These are phyloP conservation scores for Toxotes jaculatrix DNA, from an alignment of 2,113 vertebrate species.

Conservation along the genomic window DNA sequence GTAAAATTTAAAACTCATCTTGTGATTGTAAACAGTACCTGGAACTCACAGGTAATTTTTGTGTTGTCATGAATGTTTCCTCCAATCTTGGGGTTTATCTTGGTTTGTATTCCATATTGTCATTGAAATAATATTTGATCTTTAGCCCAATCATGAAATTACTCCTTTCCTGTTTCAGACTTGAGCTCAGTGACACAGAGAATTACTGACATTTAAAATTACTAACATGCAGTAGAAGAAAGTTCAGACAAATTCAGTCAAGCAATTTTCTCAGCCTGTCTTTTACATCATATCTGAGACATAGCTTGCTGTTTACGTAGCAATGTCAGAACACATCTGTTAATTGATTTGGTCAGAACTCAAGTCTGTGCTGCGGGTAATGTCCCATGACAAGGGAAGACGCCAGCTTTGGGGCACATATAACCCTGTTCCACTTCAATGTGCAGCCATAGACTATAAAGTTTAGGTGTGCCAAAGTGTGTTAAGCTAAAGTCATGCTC, in stretches of 20 bases:
- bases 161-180: slow-evolving; percentile 65
- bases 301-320: slow-evolving; percentile 49
- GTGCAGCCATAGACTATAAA: slow-evolving; percentile 61
- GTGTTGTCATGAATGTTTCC: slow-evolving; percentile 24
- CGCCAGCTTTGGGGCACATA: slow-evolving; percentile 74
- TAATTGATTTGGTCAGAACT: slow-evolving; percentile 65
- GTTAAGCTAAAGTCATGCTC: slow-evolving; percentile 78
- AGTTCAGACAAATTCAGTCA: slow-evolving; percentile 28
- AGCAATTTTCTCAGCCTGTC: background rate
- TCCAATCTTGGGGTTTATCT: slow-evolving; percentile 15
- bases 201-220: slow-evolving; percentile 73
- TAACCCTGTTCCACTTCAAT: slow-evolving; percentile 66
- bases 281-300: slow-evolving; percentile 34
- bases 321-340: slow-evolving; percentile 68
- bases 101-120: slow-evolving; percentile 46
- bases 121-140: slow-evolving; percentile 67
- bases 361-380: slow-evolving; percentile 56
- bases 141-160: slow-evolving; percentile 61
- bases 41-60: background rate
- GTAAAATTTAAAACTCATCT: background rate
- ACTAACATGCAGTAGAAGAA: slow-evolving; percentile 52
- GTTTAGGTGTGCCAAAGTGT: slow-evolving; percentile 73
- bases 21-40: background rate
- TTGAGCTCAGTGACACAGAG: slow-evolving; percentile 42
- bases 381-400: slow-evolving; percentile 67